Evolutionary conservation across 2,113 vertebrate species (phyloP).

Genomic region (Pituophis catenifer): DNA sequence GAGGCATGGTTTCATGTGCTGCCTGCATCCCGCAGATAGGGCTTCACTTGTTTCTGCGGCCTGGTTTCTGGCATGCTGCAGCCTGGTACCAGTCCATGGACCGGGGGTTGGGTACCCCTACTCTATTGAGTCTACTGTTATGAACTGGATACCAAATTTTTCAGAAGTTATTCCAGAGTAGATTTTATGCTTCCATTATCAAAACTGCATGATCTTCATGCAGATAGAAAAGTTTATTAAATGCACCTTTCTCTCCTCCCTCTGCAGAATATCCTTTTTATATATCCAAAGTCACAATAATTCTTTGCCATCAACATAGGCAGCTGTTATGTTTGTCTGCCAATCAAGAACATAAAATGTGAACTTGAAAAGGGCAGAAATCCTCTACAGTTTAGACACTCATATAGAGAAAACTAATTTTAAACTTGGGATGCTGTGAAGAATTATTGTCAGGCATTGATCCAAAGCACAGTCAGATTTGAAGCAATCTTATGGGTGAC

Average conservation of each 20-base stretch:
- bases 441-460: conserved; percentile 67
- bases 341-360: conserved; percentile 57
- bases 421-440: conserved; percentile 54
- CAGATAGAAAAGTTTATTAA: conserved; percentile 36
- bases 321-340: conserved; percentile 50
- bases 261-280: conserved; percentile 21
- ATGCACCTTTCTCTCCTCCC: background rate
- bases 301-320: conserved; percentile 63
- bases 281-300: conserved; percentile 34
- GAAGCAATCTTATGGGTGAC: conserved; percentile 68
- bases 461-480: conserved; percentile 70
- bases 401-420: conserved; percentile 65
- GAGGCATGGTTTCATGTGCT: no score
- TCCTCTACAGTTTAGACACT: conserved; percentile 58
- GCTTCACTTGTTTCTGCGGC: no score
- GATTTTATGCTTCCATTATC: background rate
- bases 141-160: background rate
- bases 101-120: background rate
- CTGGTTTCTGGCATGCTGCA: no score
- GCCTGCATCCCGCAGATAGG: no score
- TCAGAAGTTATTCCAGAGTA: background rate
- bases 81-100: no score
- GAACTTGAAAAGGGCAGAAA: conserved; percentile 57
- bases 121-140: background rate
- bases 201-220: background rate